Conservation (phyloP, 2,888 invertebrate genomes). For the Cephus rjabovi region DNA sequence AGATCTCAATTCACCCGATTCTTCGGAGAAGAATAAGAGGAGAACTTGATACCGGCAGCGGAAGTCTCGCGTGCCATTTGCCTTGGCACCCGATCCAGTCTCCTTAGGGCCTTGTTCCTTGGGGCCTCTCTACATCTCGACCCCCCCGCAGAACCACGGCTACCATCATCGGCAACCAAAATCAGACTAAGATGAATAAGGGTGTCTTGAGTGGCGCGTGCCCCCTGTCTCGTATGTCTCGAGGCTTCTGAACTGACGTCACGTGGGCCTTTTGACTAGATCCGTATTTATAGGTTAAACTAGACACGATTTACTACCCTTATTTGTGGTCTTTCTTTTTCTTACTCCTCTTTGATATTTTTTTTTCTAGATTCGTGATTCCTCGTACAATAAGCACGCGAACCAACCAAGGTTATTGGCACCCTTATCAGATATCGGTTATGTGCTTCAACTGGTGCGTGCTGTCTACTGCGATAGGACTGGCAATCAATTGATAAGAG, state of each 20-base stretch:
- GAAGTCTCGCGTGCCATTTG: slow-evolving; percentile 66
- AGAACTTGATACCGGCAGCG: slow-evolving; percentile 56
- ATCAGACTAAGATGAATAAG: slow-evolving; percentile 52
- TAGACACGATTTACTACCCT: not conserved
- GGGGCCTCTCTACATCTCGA: not conserved
- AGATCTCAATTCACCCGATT: slow-evolving; percentile 37
- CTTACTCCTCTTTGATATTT: not conserved
- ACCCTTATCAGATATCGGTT: slow-evolving; percentile 52
- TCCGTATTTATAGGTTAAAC: not conserved
- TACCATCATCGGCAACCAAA: slow-evolving; percentile 29
- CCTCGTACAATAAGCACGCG: not conserved
- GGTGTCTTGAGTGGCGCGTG: slow-evolving; percentile 58
- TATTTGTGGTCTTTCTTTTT: not conserved
- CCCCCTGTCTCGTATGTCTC: slow-evolving; percentile 48
- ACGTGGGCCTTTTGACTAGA: not conserved
- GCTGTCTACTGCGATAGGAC: slow-evolving; percentile 48
- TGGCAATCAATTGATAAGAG: slow-evolving; percentile 61
- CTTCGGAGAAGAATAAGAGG: slow-evolving; percentile 42
- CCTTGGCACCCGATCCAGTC: slow-evolving; percentile 29
- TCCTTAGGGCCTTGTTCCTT: not conserved
- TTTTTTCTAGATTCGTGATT: not conserved
- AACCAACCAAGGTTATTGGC: slow-evolving; percentile 32
- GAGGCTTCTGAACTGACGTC: not conserved
- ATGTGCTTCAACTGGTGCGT: slow-evolving; percentile 55
- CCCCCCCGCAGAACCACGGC: not conserved